Base-by-base conservation (phyloP, 2,113 vertebrate genomes). In the Varanus komodoensis region DNA sequence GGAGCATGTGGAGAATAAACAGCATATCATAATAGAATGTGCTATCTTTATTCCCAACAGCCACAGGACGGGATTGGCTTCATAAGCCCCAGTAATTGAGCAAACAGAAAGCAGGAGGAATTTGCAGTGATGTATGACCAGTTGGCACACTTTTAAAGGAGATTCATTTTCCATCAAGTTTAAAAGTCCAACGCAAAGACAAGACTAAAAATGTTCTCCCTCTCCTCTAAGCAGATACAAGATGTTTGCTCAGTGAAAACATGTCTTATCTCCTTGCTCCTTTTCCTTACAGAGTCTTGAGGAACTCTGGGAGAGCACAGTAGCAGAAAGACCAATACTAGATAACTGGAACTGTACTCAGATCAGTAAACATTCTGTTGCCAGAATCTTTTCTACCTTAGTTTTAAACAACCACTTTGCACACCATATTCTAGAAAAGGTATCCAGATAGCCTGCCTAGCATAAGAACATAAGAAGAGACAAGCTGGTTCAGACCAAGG, bases 41-140 rank as follows among this genome's bases (percentile, higher is more conserved):
- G 14, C 5, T 48, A 11, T 82, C 61, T 86, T 84, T 87, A 92
- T 89, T 89, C 86, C 67, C 52, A 88, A 81, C 82, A 15, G 54
- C 71, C 79, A 69, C 23, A 1, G 82, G 64, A 84, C 84, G 52
- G 75, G 89, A 57, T 3, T 91, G 79, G 32, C 57, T 90, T 64
- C 57, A 88, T 38, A 75, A 88, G 38, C 14, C 32, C 69, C 32
- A 92, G 80, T 82, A 92, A 93, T 1, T 90, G 83, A 74, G 88
- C 87, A 92, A 92, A 93, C 21, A 84, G 79, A 93, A 92, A 89
- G 32, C 54, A 91, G 69, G 21, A 80, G 92, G 57, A 87, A 87
- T 64, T 79, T 90, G 29, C 67, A 79, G 23, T 89, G 44, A 87
- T 90, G 67, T 87, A 87, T 50, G 74, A 90, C 82, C 50, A 87